Evolutionary conservation across 2,888 invertebrate species (phyloP).

Genomic region (Pteria penguin): DNA sequence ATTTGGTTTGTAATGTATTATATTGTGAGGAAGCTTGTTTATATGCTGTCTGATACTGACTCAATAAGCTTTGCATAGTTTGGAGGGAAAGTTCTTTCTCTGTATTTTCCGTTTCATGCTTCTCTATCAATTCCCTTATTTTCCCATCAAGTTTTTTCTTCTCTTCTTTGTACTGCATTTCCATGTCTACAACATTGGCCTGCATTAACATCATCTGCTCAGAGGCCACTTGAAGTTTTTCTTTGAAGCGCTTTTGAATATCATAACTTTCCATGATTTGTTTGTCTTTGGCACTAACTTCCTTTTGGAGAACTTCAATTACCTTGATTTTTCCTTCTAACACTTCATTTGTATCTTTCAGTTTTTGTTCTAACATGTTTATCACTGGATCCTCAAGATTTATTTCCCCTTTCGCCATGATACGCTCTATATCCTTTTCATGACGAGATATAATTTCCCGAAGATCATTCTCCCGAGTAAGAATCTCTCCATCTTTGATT

Average conservation of each 20-base stretch:
- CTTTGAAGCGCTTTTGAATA: slow-evolving; percentile 85
- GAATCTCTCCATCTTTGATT: slow-evolving; percentile 67
- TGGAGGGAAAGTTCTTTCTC: slow-evolving; percentile 81
- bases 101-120: slow-evolving; percentile 68
- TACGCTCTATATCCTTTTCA: slow-evolving; percentile 71
- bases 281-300: slow-evolving; percentile 69
- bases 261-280: slow-evolving; percentile 66
- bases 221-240: slow-evolving; percentile 88
- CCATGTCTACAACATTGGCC: slow-evolving; percentile 86
- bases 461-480: slow-evolving; percentile 69
- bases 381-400: slow-evolving; percentile 72
- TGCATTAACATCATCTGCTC: slow-evolving; percentile 91
- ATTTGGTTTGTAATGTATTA: slow-evolving; percentile 69
- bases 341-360: slow-evolving; percentile 74
- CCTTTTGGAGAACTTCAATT: slow-evolving; percentile 72
- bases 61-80: slow-evolving; percentile 71
- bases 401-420: slow-evolving; percentile 71
- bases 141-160: slow-evolving; percentile 81
- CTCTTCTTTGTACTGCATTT: slow-evolving; percentile 87
- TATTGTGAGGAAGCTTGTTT: slow-evolving; percentile 71
- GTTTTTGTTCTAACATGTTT: slow-evolving; percentile 74
- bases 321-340: slow-evolving; percentile 75
- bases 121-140: slow-evolving; percentile 81
- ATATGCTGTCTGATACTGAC: slow-evolving; percentile 72
- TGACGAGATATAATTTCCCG: slow-evolving; percentile 69